Evolutionary conservation across 1,140 invertebrate genomes (phyloP).

Genomic region (Tetramorium parvispinum): DNA sequence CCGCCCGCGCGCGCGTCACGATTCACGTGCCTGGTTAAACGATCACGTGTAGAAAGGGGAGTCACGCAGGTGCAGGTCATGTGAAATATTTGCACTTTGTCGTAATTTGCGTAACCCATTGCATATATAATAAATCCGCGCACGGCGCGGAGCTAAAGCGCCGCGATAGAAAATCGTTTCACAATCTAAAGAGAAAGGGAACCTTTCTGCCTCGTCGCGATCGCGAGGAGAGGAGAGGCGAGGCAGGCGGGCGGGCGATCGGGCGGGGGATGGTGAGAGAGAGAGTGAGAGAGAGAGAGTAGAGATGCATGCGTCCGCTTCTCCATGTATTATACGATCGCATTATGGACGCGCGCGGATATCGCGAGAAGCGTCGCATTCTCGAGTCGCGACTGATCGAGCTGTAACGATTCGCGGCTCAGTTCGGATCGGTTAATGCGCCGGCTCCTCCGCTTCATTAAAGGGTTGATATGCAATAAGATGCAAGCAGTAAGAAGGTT

Average conservation of each 20-base stretch:
- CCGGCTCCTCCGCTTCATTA: background rate
- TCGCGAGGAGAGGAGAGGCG: slow-evolving; percentile 38
- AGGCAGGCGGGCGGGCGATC: background rate
- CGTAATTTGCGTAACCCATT: slow-evolving; percentile 81
- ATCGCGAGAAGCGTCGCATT: slow-evolving; percentile 11
- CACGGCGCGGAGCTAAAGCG: slow-evolving; percentile 70
- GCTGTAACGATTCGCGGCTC: background rate
- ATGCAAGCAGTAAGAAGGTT: too few relatives aligned
- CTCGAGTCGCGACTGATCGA: slow-evolving; percentile 5
- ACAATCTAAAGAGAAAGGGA: slow-evolving; percentile 83
- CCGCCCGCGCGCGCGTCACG: slow-evolving; percentile 32
- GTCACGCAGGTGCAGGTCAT: slow-evolving; percentile 80
- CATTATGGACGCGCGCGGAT: slow-evolving; percentile 5
- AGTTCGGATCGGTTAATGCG: background rate
- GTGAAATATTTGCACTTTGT: slow-evolving; percentile 84
- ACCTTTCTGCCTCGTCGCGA: slow-evolving; percentile 69
- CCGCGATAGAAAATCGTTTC: slow-evolving; percentile 78
- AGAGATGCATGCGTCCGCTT: slow-evolving; percentile 65
- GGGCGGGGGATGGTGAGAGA: slow-evolving; percentile 10
- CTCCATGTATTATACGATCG: slow-evolving; percentile 9
- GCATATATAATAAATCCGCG: slow-evolving; percentile 81
- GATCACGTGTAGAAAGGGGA: slow-evolving; percentile 74
- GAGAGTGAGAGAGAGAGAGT: background rate
- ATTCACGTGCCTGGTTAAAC: slow-evolving; percentile 71
- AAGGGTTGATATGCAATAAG: too few relatives aligned